Evolutionary conservation across 2,797 vertebrate genomes (phyloP), one percentile per base, ranked within the genome.

Genomic region (Hemitrygon akajei): DNA sequence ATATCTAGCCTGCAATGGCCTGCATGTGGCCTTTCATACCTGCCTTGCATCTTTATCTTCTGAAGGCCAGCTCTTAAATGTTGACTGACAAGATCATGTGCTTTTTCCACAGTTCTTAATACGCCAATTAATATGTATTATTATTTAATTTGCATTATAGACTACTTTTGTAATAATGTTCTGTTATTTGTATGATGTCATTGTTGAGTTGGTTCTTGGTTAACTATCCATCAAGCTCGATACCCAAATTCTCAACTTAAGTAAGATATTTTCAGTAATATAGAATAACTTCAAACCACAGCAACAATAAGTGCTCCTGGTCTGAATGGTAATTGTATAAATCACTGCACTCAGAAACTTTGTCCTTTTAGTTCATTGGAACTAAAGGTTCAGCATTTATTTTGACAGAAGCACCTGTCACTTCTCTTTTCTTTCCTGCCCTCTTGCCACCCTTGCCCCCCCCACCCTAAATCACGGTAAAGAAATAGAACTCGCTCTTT

Each of bases 1-100:
- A 75, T 89, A 89, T 92, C 91, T 75, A 92, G 91, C 69, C 69
- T 93, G 37, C 91, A 76, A 76, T 7, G 91, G 71, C 71, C 91
- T 75, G 91, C 91, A 93, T 58, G 91, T 93, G 91, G 91, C 91
- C 91, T 93, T 93, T 93, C 69, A 56, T 93, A 93, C 91, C 91
- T 76, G 91, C 91, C 91, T 93, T 93, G 91, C 73, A 93, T 76
- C 91, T 93, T 93, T 93, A 93, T 76, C 71, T 73, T 76, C 71
- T 75, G 47, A 58, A 93, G 91, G 73, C 71, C 71, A 58, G 91
- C 40, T 30, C 27, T 73, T 93, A 1, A 58, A 56, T 71, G 91
- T 75, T 56, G 66, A 93, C 71, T 58, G 91, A 75, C 91, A 58
- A 76, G 91, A 22, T 93, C 73, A 76, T 76, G 47, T n/a, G 91